Base-by-base conservation (phyloP, 2,797 vertebrate species). In the Hippoglossus hippoglossus region DNA sequence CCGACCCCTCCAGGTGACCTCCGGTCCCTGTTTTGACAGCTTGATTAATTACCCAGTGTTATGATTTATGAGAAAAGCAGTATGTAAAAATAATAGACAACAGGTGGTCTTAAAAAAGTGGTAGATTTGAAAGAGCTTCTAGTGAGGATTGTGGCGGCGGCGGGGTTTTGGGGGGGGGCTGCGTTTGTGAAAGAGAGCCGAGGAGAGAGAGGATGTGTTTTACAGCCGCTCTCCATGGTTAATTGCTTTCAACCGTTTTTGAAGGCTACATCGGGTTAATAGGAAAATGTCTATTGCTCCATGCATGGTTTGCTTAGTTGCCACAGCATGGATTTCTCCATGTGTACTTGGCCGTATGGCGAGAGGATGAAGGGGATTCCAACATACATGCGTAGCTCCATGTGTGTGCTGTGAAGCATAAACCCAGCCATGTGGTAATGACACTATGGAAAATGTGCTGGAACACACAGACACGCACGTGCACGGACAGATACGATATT, bases 41-140 rank as follows among this genome's bases (percentile, higher is more conserved):
- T 98, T 99, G 98, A 99, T 99, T 99, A 99, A 99, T 99, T 98
- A 98, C 96, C 95, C 92, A 96, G 95, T 97, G 96, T 99, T 99
- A 99, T 99, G 98, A 99, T 99, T 99, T 99, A 99, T 99, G 98
- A 97, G 97, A 97, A 93, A 97, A 98, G 96, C 96, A 95, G 95
- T 95, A 97, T 96, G 96, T 97, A 98, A 98, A 98, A 98, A 97
- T 98, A 98, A 99, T 98, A 97, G 96, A 97, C 97, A 98, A 99
- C 97, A 99, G 97, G 97, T 98, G 97, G 97, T 96, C 96, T 95
- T 96, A 91, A 83, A 89, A 87, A 83, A 87, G 80, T 84, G 25
- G 74, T 83, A 61, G 50, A 87, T 85, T 95, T 93, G 84, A 91
- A 88, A 81, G 85, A 74, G 66, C 78, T 87, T 75, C 74, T 75